phyloP scores from a whole-genome alignment of 2,888 invertebrate genomes.

The Archips crataeganus region DNA sequence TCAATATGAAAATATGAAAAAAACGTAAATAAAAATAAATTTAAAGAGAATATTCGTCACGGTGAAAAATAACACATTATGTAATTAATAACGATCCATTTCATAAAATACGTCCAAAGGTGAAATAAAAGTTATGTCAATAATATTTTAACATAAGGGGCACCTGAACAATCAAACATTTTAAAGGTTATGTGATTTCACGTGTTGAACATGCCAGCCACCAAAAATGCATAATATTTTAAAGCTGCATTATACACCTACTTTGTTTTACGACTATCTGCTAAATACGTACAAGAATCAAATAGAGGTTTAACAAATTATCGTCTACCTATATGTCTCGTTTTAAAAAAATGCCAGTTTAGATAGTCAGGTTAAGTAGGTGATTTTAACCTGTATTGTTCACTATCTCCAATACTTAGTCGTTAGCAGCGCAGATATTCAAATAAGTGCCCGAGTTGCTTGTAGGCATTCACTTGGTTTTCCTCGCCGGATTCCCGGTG shows the following conservation, averaged over 20 bases:
- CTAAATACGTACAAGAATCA: no score
- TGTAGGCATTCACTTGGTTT: slow-evolving; percentile 55
- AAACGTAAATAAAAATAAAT: not conserved
- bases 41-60: not conserved
- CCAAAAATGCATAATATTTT: not conserved
- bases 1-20: not conserved
- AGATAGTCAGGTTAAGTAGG: slow-evolving; percentile 50
- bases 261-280: not conserved
- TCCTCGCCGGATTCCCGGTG: slow-evolving; percentile 56
- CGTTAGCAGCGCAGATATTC: slow-evolving; percentile 69
- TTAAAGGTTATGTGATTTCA: slow-evolving; percentile 36
- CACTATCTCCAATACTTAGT: slow-evolving; percentile 66
- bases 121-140: slow-evolving; percentile 36
- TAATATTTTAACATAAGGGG: slow-evolving; percentile 14
- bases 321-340: not conserved
- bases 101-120: slow-evolving; percentile 22
- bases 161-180: slow-evolving; percentile 36
- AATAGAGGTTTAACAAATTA: no score
- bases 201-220: not conserved
- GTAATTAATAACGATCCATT: slow-evolving; percentile 3
- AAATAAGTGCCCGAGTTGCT: slow-evolving; percentile 67
- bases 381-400: slow-evolving; percentile 50
- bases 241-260: not conserved
- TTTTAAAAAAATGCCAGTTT: not conserved
- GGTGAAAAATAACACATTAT: not conserved